These are phyloP conservation scores for Rattus rattus DNA, from an alignment of 2,113 vertebrate species.

Conservation along the genomic window DNA sequence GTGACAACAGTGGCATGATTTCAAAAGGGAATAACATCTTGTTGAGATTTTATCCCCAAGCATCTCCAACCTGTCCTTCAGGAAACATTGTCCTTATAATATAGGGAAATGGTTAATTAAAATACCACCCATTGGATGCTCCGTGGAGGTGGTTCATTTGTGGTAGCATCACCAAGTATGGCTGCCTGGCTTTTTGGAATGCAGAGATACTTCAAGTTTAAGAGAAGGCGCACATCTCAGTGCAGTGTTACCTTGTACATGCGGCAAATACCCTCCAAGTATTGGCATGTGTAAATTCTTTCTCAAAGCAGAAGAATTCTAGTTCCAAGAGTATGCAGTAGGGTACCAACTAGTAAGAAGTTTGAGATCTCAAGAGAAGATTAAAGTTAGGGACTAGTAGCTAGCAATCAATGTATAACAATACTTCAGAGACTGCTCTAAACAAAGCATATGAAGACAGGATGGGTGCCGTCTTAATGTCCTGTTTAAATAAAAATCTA, in stretches of 20 bases:
- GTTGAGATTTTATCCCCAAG: neutral
- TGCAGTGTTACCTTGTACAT: too few species aligned
- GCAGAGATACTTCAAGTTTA: neutral
- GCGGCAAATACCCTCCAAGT: neutral
- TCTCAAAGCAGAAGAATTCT: neutral
- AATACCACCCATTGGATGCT: too few species aligned
- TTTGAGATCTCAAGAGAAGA: neutral
- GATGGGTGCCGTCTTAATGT: neutral
- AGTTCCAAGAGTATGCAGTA: neutral
- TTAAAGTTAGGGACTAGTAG: neutral
- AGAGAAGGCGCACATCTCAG: accelerated
- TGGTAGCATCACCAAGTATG: neutral
- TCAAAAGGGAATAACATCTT: neutral
- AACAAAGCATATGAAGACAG: neutral
- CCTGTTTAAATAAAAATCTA: neutral
- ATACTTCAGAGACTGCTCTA: neutral
- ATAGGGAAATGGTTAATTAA: too few species aligned
- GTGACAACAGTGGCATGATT: neutral
- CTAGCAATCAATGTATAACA: neutral
- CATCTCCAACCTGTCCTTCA: neutral
- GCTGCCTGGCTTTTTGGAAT: too few species aligned
- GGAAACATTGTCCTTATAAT: too few species aligned
- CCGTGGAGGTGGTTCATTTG: neutral
- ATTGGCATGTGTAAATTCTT: neutral
- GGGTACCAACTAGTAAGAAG: neutral